A percentile compares a stretch with the other conserved stretches of the same genome.
Conservation (phyloP, 2,888 invertebrate species). For the Eilema griseolum region DNA sequence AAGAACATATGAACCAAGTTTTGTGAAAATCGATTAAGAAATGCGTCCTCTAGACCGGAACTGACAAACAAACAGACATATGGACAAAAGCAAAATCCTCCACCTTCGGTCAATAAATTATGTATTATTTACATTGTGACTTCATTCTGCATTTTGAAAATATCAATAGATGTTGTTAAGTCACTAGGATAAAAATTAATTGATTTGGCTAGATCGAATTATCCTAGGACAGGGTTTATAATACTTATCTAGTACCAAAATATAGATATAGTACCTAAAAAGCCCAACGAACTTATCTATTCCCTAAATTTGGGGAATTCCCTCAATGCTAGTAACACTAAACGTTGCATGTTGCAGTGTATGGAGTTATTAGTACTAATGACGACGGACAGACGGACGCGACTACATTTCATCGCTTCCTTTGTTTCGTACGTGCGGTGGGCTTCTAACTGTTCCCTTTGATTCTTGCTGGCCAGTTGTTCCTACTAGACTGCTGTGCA, state of each 20-base stretch:
- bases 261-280: not conserved
- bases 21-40: no score
- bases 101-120: no score
- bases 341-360: constrained; percentile 54
- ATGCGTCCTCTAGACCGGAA: no score
- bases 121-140: no score
- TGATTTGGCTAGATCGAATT: no score
- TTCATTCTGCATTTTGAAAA: not conserved
- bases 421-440: constrained; percentile 54
- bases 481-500: not conserved
- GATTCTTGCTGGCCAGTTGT: constrained; percentile 1
- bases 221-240: no score
- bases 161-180: no score
- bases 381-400: constrained; percentile 67
- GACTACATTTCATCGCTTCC: constrained; percentile 72
- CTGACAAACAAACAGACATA: no score
- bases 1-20: no score
- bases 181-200: no score
- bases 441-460: constrained; percentile 18
- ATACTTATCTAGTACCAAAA: not conserved
- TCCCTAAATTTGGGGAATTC: not conserved
- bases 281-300: not conserved
- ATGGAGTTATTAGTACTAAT: constrained; percentile 83
- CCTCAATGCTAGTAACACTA: not conserved
- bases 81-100: no score